phyloP scores from a whole-genome alignment of 2,888 invertebrate genomes.

The Anagyrus pseudococci region DNA sequence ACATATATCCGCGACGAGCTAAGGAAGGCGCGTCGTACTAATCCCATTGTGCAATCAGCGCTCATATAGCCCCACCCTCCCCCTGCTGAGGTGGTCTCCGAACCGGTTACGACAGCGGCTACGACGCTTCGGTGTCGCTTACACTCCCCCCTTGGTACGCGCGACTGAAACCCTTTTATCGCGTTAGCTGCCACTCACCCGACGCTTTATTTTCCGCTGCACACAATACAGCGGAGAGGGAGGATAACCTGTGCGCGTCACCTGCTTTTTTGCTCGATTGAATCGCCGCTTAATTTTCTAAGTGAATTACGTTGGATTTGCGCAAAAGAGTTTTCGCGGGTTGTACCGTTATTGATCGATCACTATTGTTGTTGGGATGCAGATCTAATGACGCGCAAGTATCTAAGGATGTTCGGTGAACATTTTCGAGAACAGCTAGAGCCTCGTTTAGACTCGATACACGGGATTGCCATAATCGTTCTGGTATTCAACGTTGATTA shows the following conservation, averaged over 20 bases:
- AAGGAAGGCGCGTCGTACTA: neutral
- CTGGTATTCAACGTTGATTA: too few relatives aligned
- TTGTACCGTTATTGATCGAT: too few relatives aligned
- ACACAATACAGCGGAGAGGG: too few relatives aligned
- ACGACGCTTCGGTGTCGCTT: constrained; percentile 2
- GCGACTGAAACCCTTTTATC: constrained; percentile 24
- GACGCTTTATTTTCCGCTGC: neutral
- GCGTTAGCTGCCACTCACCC: constrained; percentile 28
- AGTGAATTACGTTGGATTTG: neutral
- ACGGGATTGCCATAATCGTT: too few relatives aligned
- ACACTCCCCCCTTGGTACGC: neutral
- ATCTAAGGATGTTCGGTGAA: too few relatives aligned
- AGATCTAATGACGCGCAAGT: too few relatives aligned
- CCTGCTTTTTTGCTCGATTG: neutral
- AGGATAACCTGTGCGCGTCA: neutral
- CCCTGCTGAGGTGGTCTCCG: neutral
- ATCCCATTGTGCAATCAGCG: constrained; percentile 21
- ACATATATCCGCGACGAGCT: neutral
- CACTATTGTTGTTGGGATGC: too few relatives aligned
- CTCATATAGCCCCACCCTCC: neutral
- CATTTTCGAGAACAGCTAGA: too few relatives aligned
- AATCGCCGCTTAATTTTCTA: neutral
- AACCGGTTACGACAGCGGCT: neutral
- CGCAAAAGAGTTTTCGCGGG: too few relatives aligned
- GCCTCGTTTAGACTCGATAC: too few relatives aligned